Evolutionary conservation across 2,888 invertebrate genomes (phyloP).

Genomic region (Ennomos erosarius): DNA sequence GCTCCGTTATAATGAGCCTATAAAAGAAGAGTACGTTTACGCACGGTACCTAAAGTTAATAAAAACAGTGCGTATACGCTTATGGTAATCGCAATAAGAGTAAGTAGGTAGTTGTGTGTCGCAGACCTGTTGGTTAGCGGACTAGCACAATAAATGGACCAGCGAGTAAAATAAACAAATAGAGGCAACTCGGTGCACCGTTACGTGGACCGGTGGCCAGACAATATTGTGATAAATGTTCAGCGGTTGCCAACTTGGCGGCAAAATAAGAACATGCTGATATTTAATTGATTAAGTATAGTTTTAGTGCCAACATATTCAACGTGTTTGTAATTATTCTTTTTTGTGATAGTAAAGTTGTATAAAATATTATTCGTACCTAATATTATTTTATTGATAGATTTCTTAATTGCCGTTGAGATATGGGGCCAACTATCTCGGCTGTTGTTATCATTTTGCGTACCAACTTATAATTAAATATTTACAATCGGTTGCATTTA

Average conservation of each 20-base stretch:
- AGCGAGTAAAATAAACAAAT: constrained; percentile 60
- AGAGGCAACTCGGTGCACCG: constrained; percentile 56
- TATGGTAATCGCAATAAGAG: constrained; percentile 48
- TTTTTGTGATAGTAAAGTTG: no score
- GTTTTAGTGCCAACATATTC: constrained; percentile 19
- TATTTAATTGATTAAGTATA: constrained; percentile 25
- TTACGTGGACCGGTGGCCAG: constrained; percentile 48
- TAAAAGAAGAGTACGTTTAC: constrained; percentile 37
- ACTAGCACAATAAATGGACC: constrained; percentile 59
- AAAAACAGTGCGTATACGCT: constrained; percentile 43
- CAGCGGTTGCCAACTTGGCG: constrained; percentile 9
- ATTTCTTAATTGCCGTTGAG: no score
- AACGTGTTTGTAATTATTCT: neutral
- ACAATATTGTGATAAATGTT: constrained; percentile 32
- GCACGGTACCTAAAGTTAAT: constrained; percentile 24
- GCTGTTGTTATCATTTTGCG: no score
- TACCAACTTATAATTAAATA: no score
- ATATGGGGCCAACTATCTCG: no score
- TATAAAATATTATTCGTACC: no score
- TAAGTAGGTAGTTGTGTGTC: constrained; percentile 38
- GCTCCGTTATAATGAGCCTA: constrained; percentile 46
- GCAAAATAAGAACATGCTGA: constrained; percentile 21
- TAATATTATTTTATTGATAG: no score
- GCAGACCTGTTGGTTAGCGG: constrained; percentile 47
- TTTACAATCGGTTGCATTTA: no score